Evolutionary conservation across 2,888 invertebrate genomes (phyloP).

Genomic region (Galeopsomyia nigrocyanea): DNA sequence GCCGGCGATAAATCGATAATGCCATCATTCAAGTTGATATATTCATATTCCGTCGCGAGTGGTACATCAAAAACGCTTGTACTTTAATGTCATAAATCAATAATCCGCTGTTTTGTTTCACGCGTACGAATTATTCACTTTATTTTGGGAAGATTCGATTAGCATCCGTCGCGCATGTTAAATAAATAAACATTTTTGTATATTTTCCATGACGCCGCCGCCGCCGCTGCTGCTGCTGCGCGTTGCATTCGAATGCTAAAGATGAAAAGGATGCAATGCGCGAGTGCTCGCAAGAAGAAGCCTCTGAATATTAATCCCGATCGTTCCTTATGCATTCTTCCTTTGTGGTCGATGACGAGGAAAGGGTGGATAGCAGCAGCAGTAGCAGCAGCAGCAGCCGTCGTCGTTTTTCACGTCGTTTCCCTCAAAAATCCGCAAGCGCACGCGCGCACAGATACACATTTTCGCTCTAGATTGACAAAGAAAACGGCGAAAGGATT

Average conservation of each 20-base stretch:
- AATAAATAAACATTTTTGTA: no score
- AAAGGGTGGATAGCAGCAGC: background rate
- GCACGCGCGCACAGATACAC: background rate
- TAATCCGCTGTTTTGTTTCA: background rate
- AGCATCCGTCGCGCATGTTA: no score
- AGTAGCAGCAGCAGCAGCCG: no score
- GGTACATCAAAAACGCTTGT: background rate
- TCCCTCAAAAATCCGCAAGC: background rate
- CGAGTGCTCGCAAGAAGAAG: conserved; percentile 2
- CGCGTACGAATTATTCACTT: background rate
- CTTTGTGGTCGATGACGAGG: conserved; percentile 28
- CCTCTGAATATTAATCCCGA: conserved; percentile 44
- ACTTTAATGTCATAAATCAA: conserved; percentile 12
- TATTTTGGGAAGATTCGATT: background rate
- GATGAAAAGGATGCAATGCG: background rate
- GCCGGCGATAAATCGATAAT: conserved; percentile 30
- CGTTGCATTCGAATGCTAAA: background rate
- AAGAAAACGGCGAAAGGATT: conserved; percentile 41
- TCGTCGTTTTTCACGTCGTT: conserved; percentile 22
- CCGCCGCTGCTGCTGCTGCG: background rate
- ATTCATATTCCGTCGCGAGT: conserved; percentile 21
- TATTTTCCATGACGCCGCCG: background rate
- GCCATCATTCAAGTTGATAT: conserved; percentile 31
- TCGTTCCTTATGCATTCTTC: conserved; percentile 38
- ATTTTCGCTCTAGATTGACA: conserved; percentile 15